Conservation (phyloP, 2,113 vertebrate species). For the Carollia perspicillata region DNA sequence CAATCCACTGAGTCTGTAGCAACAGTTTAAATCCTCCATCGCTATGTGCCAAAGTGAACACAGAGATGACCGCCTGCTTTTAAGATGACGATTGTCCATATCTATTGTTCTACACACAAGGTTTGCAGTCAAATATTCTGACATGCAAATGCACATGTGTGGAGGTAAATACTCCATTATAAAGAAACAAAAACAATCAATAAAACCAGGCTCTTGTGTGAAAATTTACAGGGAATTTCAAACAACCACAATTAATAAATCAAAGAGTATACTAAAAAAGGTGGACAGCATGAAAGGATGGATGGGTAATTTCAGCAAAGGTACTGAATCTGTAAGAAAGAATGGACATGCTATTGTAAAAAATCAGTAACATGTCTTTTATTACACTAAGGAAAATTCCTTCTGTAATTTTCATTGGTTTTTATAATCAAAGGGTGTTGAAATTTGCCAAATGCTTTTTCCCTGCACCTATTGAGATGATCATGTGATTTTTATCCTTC, state of each 20-base stretch:
- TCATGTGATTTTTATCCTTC: background rate
- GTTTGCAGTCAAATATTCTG: background rate
- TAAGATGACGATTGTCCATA: background rate
- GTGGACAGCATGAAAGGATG: background rate
- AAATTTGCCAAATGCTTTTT: background rate
- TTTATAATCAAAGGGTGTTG: background rate
- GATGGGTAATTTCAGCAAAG: background rate
- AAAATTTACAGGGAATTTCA: slow-evolving; percentile 16
- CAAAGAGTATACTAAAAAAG: slow-evolving; percentile 6
- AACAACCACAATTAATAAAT: background rate
- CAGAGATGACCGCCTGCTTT: background rate
- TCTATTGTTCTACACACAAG: background rate
- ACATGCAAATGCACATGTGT: background rate
- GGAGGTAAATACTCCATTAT: background rate
- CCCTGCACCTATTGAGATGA: background rate
- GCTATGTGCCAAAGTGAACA: background rate
- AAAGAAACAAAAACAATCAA: slow-evolving; percentile 20
- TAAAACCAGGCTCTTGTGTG: background rate
- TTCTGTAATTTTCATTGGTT: background rate
- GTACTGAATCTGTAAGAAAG: background rate
- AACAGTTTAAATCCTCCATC: background rate
- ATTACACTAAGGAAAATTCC: background rate
- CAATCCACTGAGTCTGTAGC: too few relatives aligned
- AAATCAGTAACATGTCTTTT: background rate
- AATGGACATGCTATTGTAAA: background rate